Conservation (phyloP, 2,888 invertebrate species). For the Nomada hirtipes region DNA sequence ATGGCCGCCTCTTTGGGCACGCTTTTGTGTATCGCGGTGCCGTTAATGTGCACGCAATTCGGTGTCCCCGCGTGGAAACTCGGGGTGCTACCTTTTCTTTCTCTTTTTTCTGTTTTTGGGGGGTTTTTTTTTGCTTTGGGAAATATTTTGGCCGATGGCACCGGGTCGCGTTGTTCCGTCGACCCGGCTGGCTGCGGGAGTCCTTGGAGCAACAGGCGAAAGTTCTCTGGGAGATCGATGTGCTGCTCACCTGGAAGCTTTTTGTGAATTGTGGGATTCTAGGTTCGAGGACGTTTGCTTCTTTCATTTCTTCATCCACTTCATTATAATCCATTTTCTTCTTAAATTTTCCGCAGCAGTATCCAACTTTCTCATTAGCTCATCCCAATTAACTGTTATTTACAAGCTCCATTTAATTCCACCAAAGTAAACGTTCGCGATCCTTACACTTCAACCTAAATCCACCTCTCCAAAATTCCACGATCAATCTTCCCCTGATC, state of each 20-base stretch:
- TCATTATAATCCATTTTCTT: too few relatives aligned
- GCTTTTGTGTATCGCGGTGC: constrained; percentile 40
- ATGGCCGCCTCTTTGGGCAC: constrained; percentile 62
- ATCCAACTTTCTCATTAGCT: too few relatives aligned
- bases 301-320: too few relatives aligned
- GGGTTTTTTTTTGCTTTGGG: not conserved
- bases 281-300: too few relatives aligned
- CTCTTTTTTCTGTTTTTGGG: not conserved
- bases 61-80: constrained; percentile 32
- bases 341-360: too few relatives aligned
- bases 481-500: too few relatives aligned
- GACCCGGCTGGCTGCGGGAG: not conserved
- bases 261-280: not conserved
- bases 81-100: constrained; percentile 22
- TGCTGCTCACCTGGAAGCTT: constrained; percentile 6
- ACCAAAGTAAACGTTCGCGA: too few relatives aligned
- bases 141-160: constrained; percentile 10
- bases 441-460: too few relatives aligned
- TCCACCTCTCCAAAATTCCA: too few relatives aligned
- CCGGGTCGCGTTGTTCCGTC: too few relatives aligned
- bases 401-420: too few relatives aligned
- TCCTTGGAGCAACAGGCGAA: not conserved
- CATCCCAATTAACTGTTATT: too few relatives aligned
- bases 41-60: constrained; percentile 56
- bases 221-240: not conserved